Conservation (phyloP, 1,140 invertebrate species). For the Paralvinella palmiformis region DNA sequence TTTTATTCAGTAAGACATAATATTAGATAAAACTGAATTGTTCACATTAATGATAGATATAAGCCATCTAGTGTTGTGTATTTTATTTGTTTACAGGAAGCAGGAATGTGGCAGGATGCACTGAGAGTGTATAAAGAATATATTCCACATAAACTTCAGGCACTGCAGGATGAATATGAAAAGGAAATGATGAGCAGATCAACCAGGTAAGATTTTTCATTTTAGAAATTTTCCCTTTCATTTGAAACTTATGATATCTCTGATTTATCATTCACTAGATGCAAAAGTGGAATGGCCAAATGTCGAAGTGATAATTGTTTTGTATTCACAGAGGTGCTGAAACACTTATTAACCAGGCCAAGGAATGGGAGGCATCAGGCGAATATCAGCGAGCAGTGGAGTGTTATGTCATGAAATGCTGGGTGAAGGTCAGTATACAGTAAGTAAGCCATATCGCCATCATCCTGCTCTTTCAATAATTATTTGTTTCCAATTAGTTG, state of each 20-base stretch:
- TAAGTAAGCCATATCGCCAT: constrained; percentile 54
- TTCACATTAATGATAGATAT: neutral
- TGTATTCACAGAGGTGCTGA: constrained; percentile 36
- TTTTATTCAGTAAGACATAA: neutral
- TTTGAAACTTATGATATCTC: no score
- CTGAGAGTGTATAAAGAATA: constrained; percentile 91
- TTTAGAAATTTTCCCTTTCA: neutral
- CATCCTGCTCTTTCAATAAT: constrained; percentile 58
- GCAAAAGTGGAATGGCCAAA: no score
- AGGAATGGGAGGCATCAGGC: constrained; percentile 71
- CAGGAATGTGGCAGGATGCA: constrained; percentile 90
- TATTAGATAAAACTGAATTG: neutral
- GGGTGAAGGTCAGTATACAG: constrained; percentile 52
- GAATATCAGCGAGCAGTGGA: constrained; percentile 63
- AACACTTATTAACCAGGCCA: constrained; percentile 59
- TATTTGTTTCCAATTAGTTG: no score
- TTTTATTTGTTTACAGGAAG: constrained; percentile 53
- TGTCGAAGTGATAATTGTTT: no score
- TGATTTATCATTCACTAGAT: no score
- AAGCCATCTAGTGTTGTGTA: neutral
- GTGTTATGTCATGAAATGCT: constrained; percentile 58
- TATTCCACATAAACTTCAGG: constrained; percentile 71
- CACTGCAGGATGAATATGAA: constrained; percentile 58
- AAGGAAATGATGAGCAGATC: constrained; percentile 51
- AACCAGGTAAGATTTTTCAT: constrained; percentile 43